Percentiles rank a stretch among this genome's conserved stretches.
These are phyloP conservation scores for Cromileptes altivelis DNA, from an alignment of 2,113 vertebrate genomes.

Conservation along the genomic window DNA sequence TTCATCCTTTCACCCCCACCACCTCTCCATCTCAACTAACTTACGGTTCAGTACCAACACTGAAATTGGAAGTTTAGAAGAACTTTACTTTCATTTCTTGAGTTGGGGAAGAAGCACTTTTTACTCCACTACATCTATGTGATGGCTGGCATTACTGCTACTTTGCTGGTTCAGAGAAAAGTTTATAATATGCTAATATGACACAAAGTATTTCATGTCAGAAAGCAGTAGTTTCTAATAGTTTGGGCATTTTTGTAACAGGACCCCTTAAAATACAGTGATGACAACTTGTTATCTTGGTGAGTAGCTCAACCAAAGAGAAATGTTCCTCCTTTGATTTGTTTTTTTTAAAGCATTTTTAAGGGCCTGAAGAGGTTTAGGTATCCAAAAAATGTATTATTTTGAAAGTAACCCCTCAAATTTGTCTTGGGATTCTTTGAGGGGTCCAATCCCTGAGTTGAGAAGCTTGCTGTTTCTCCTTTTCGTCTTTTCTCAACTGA, in stretches of 20 bases:
- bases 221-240: too few relatives aligned
- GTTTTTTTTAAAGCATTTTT: neutral
- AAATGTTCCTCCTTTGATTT: too few relatives aligned
- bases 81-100: neutral
- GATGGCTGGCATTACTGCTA: too few relatives aligned
- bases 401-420: too few relatives aligned
- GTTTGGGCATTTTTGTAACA: too few relatives aligned
- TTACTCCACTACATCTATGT: too few relatives aligned
- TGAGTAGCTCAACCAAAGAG: neutral
- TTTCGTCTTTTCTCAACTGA: neutral
- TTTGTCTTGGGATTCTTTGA: neutral
- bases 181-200: too few relatives aligned
- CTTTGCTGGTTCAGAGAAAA: too few relatives aligned
- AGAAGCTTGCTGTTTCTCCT: neutral
- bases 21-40: constrained; percentile 28
- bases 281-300: too few relatives aligned
- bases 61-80: neutral
- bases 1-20: constrained; percentile 46
- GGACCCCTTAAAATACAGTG: too few relatives aligned
- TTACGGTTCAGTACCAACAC: constrained; percentile 1
- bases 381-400: neutral
- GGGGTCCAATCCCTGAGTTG: neutral
- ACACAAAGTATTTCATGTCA: too few relatives aligned
- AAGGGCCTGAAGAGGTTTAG: neutral
- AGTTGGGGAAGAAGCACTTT: neutral